These are phyloP conservation scores for Habropoda laboriosa DNA, from an alignment of 1,140 invertebrate species.

Conservation along the genomic window DNA sequence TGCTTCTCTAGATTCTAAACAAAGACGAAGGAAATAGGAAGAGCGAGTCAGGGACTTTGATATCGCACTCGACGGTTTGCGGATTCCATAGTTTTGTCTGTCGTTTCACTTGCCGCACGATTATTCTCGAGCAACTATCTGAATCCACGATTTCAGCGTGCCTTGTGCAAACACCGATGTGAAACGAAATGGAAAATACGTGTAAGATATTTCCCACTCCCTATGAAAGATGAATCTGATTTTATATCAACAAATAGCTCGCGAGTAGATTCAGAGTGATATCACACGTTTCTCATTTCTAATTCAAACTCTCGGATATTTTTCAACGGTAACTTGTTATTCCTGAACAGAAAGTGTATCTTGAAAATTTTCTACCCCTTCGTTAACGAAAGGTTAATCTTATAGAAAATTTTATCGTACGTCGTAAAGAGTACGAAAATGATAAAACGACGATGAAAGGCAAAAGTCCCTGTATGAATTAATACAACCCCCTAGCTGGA, in stretches of 20 bases:
- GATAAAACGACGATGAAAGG: conserved; percentile 22
- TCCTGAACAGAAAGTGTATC: too few species aligned
- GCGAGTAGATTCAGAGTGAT: too few species aligned
- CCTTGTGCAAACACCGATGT: background rate
- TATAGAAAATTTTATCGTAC: background rate
- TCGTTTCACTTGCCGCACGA: background rate
- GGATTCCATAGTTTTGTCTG: background rate
- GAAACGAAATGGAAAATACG: background rate
- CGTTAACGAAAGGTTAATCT: background rate
- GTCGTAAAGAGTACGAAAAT: conserved; percentile 14
- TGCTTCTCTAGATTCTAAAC: background rate
- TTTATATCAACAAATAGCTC: background rate
- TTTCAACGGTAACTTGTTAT: background rate
- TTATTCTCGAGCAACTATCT: background rate
- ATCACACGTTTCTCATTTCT: too few species aligned
- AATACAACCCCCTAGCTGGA: background rate
- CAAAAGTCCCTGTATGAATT: background rate
- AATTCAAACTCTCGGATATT: background rate
- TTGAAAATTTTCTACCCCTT: too few species aligned
- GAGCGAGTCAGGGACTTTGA: background rate
- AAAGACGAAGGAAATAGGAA: background rate
- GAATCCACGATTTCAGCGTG: background rate
- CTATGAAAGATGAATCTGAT: background rate
- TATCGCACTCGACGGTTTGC: background rate
- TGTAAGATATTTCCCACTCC: background rate